Evolutionary conservation across 1,140 invertebrate species (phyloP), one percentile per base, ranked within the genome.

Genomic region (Cataglyphis hispanica): DNA sequence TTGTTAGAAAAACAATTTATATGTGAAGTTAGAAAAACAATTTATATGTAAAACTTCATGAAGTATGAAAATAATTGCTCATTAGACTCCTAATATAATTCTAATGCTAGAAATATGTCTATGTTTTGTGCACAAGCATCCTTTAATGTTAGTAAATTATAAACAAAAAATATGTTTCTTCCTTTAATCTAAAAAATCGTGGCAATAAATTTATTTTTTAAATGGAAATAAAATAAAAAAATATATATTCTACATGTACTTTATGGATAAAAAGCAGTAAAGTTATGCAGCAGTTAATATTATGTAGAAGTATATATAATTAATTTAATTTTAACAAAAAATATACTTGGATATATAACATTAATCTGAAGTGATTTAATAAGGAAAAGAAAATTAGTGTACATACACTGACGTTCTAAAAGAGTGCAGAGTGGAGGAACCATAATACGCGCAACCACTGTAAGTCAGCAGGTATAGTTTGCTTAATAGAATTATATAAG

Each of bases 1-100:
- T 92, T 94, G 93, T 94, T 94, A 94, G 93, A 94, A 94, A 94
- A 94, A 94, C 93, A 94, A 94, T 94, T 94, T 93, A 89, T 89
- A 90, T 53, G 46, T 90, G 43, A 88, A n/a, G 93, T 94, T 94
- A 94, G 93, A 94, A 94, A 94, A 94, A 94, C 93, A 94, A 94
- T 94, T 94, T 93, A 89, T 89, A 90, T 53, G 46, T 90, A 34
- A 88, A 50, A 76, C 22, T 56, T 88, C 67, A 16, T 58, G 34
- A 31, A 72, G 16, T 58, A 46, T 13, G 13, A 75, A 58, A 60
- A 40, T 72, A 75, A 77, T 78, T 77, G 37, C 43, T 50, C 31
- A 60, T 86, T 86, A 87, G 53, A 63, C 37, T 78, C 58, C 61
- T 56, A 50, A 58, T 86, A 27, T 72, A 84, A 50, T 80, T 86